A percentile compares a stretch with the other conserved stretches of the same genome.
Evolutionary conservation across 2,113 vertebrate species (phyloP).

Genomic region (Pongo pygmaeus): DNA sequence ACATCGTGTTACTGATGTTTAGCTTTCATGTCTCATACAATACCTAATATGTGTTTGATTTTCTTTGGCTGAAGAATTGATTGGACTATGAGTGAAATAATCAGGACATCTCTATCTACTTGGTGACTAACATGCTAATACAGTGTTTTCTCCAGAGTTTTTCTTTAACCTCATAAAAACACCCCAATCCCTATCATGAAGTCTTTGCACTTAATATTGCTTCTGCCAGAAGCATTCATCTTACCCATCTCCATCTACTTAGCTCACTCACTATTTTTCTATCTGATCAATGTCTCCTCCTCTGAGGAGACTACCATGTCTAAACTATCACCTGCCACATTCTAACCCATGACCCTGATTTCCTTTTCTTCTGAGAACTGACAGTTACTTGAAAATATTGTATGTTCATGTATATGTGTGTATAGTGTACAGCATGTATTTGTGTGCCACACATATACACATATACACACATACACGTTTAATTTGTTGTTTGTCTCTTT

Average conservation of each 20-base stretch:
- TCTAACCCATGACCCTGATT: background rate
- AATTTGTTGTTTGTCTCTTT: background rate
- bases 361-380: background rate
- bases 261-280: background rate
- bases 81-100: background rate
- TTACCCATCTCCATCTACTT: background rate
- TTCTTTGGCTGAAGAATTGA: background rate
- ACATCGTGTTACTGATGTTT: background rate
- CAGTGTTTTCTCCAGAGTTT: background rate
- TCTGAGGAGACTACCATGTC: background rate
- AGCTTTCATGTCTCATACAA: background rate
- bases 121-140: background rate
- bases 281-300: background rate
- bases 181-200: background rate
- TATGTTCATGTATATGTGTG: background rate
- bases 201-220: background rate
- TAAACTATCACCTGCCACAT: conserved; percentile 7
- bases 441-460: background rate
- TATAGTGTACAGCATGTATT: background rate
- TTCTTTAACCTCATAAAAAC: background rate
- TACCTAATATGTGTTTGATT: background rate
- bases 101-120: background rate
- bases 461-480: background rate
- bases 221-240: background rate
- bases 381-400: background rate